Percentiles rank a stretch among this genome's conserved stretches.
Conservation (phyloP, 2,888 invertebrate genomes). For the Automeris io region DNA sequence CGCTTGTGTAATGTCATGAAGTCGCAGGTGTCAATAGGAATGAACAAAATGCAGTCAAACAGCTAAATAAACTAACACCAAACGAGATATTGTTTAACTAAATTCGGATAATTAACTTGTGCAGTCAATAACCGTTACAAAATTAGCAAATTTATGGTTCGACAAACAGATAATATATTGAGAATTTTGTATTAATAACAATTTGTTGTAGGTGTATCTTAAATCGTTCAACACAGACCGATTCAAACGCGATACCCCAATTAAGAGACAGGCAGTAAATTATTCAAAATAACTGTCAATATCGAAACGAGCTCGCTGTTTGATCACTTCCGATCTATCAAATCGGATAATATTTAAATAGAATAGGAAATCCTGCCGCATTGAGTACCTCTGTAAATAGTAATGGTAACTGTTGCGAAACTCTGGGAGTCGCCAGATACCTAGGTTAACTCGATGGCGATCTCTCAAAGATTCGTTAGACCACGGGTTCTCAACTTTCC, state of each 20-base stretch:
- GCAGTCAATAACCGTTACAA: neutral
- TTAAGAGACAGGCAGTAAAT: constrained; percentile 49
- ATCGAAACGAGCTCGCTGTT: constrained; percentile 41
- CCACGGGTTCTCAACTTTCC: no score
- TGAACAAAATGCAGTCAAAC: constrained; percentile 26
- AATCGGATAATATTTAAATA: constrained; percentile 37
- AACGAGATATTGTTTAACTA: constrained; percentile 1
- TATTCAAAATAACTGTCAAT: constrained; percentile 60
- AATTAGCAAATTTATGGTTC: neutral
- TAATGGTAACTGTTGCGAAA: constrained; percentile 65
- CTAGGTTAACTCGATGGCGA: constrained; percentile 10
- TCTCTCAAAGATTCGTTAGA: neutral
- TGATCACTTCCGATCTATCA: constrained; percentile 54
- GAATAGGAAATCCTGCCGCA: constrained; percentile 53
- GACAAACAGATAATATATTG: neutral
- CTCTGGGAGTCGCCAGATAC: constrained; percentile 19
- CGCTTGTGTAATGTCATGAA: constrained; percentile 25
- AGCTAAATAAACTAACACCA: constrained; percentile 21
- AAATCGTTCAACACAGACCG: constrained; percentile 40
- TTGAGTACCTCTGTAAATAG: constrained; percentile 55
- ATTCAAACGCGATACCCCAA: constrained; percentile 24
- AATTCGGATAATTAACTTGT: constrained; percentile 9
- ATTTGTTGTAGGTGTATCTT: constrained; percentile 14
- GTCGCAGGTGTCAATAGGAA: constrained; percentile 42
- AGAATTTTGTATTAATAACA: neutral